Evolutionary conservation across 23 tunicate species (phyloP), one percentile per base, ranked within the genome.

Genomic region (Botrylloides violaceus): DNA sequence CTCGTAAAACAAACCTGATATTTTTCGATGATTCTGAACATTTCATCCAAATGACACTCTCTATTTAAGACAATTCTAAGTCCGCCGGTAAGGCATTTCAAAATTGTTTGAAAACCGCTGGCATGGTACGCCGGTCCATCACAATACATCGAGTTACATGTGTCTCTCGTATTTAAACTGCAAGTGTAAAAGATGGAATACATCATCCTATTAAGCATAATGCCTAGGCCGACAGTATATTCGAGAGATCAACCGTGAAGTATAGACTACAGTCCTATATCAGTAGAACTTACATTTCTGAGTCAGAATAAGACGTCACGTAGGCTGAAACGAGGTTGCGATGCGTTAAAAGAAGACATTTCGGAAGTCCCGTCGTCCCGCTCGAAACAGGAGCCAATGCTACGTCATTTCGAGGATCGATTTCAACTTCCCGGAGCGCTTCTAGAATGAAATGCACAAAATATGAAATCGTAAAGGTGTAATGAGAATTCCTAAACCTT

Each of bases 41-140:
- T 12, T 59, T 59, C 19, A 21, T n/a, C 27, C 23, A 59, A 5
- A 59, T 22, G 7, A 6, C 7, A 18, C 6, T 5, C 30, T 7
- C 9, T 59, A 9, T 59, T n/a, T 21, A 26, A 7, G 9, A 59
- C 64, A 5, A 22, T 21, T n/a, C 9, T 59, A 9, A 59, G 7
- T 18, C 64, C 64, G 64, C 18, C 19, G 23, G 30, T n/a, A 23
- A 59, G 7, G 7, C 9, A 12, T 23, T 7, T 22, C 7, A 59
- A 22, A 22, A 26, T n/a, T 7, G 19, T 12, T n/a, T 7, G 6
- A 26, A 21, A 59, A 21, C 64, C 64, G 6, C 28, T 7, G 64
- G 64, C 27, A 22, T 59, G 64, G 27, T 59, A 59, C 64, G 19
- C 19, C 28, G 64, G 64, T 18, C 64, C 18, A 22, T 59, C 64